Evolutionary conservation across 2,888 invertebrate genomes (phyloP).

Genomic region (Globia sparganii): DNA sequence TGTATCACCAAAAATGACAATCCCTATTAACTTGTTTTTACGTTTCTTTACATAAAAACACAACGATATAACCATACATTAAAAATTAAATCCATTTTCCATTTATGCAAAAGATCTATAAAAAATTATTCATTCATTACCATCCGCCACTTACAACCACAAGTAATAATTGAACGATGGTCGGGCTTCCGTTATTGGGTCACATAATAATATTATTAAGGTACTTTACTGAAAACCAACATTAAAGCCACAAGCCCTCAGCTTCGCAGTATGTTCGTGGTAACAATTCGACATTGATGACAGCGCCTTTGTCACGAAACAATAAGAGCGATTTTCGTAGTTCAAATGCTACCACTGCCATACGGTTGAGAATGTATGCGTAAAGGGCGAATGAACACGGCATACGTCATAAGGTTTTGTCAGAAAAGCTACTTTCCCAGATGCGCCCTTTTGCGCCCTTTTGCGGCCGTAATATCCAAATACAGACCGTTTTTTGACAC

Average conservation of each 20-base stretch:
- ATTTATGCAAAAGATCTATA: not conserved
- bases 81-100: not conserved
- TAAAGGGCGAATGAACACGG: not conserved
- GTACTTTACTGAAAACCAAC: not conserved
- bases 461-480: not conserved
- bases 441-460: too few relatives aligned
- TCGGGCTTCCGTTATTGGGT: not conserved
- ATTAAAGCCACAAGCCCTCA: not conserved
- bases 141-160: not conserved
- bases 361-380: not conserved
- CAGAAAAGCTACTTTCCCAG: not conserved
- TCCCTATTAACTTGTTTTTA: not conserved
- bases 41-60: not conserved
- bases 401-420: too few relatives aligned
- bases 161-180: slow-evolving; percentile 26
- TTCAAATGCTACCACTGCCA: not conserved
- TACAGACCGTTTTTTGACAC: not conserved
- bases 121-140: not conserved
- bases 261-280: not conserved
- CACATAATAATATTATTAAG: not conserved
- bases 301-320: not conserved
- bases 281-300: not conserved
- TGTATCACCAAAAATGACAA: not conserved
- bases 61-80: not conserved
- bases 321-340: not conserved